Base-by-base conservation (phyloP, 2,888 invertebrate genomes). In the Athalia rosae region DNA sequence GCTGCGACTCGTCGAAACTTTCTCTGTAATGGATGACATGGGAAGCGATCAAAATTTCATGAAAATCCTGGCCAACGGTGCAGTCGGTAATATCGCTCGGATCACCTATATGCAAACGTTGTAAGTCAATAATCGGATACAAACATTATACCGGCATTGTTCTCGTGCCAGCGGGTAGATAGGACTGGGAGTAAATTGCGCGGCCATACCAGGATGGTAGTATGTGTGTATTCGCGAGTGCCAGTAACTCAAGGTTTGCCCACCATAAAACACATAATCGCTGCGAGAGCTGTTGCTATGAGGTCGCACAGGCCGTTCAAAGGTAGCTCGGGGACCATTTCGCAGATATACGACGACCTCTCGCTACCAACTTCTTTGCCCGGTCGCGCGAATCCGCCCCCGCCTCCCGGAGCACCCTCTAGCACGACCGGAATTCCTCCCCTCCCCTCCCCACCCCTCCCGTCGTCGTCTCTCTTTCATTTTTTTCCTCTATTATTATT, bases 201-300 rank as follows among this genome's bases (percentile, higher is more conserved):
- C 56, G 43, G 9, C 9, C 15, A 13, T 53, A 53, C 15, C 15
- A 9, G n/a, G 15, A 61, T n/a, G 8, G 61, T 15, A 28, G 61
- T 15, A 28, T 8, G 61, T 15, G 61, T 43, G 13, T 58, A 58
- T 58, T 13, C 11, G 58, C 2, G 50, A 45, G 28, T 28, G 69
- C 56, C 53, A 56, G 76, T 78, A 78, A 76, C 66, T 78, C 78
- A 62, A 64, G 63, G 56, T 66, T 66, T 66, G 45, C 76, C 76
- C 53, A 47, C 48, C 76, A 78, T 78, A 76, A 78, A 78, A 78
- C 76, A 78, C 66, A 76, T 78, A 76, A 78, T 78, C 78, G 74
- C 76, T 61, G 56, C 53, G 76, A 78, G 76, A 76, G 78, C 76
- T 78, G 78, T 78, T 78, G 76, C 78, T 76, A 76, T 45, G 64